Percentiles rank a stretch among this genome's conserved stretches.
Conservation (phyloP, 2,113 vertebrate species). For the Callipepla squamata region DNA sequence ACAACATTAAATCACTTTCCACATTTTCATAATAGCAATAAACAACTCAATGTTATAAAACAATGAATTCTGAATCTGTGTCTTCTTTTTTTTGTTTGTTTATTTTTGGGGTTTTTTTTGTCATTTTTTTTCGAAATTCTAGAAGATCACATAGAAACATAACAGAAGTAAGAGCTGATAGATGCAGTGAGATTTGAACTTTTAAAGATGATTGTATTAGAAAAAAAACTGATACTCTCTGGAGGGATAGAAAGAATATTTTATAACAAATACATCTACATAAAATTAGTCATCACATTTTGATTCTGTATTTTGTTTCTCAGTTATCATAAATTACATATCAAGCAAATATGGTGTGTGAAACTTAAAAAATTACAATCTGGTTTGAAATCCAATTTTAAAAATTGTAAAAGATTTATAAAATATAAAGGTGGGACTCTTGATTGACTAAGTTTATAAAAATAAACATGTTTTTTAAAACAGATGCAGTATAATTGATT, state of each 20-base stretch:
- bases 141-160: background rate
- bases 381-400: background rate
- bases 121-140: background rate
- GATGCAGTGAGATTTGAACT: background rate
- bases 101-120: background rate
- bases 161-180: background rate
- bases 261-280: background rate
- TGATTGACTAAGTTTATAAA: background rate
- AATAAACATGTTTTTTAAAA: background rate
- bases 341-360: background rate
- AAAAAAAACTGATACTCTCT: background rate
- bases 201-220: background rate
- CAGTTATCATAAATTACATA: background rate
- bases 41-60: background rate
- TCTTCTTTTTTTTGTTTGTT: background rate
- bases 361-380: background rate
- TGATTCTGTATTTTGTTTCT: background rate
- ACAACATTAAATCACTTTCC: background rate
- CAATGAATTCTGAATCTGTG: background rate
- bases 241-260: background rate
- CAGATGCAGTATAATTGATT: background rate
- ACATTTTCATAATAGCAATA: background rate
- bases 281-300: background rate
- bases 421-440: accelerated
- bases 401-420: background rate